Evolutionary conservation across 2,888 invertebrate species (phyloP).

Genomic region (Rhorus exstirpatorius): DNA sequence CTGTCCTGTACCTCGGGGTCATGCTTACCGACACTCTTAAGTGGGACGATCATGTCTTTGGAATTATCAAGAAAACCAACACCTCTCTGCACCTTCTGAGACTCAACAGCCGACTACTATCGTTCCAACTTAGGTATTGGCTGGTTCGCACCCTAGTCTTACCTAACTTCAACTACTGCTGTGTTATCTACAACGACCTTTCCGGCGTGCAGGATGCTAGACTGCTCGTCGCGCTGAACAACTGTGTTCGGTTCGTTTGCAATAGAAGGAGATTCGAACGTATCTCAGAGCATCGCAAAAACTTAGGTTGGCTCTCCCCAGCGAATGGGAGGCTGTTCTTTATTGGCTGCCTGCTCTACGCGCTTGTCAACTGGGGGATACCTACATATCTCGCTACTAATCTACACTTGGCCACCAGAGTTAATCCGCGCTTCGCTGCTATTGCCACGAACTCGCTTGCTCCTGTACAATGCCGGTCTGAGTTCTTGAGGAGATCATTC

Average conservation of each 20-base stretch:
- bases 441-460: not conserved
- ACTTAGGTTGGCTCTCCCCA: too few relatives aligned
- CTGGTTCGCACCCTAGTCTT: not conserved
- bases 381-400: too few relatives aligned
- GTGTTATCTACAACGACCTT: not conserved
- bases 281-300: too few relatives aligned
- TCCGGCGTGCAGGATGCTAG: not conserved
- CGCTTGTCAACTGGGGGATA: not conserved
- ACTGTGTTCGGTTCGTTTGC: not conserved
- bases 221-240: not conserved
- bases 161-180: not conserved
- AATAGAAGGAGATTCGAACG: not conserved
- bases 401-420: too few relatives aligned
- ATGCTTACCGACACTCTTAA: too few relatives aligned
- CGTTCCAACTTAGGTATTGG: not conserved
- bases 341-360: constrained; percentile 1
- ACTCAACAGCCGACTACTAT: too few relatives aligned
- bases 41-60: too few relatives aligned
- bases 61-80: too few relatives aligned
- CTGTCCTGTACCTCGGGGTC: constrained; percentile 17
- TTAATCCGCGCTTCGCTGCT: not conserved
- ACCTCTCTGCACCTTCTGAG: too few relatives aligned
- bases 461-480: not conserved
- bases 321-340: not conserved
- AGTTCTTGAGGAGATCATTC: not conserved